These are phyloP conservation scores for Sinodicranocentrus sp. DNA, from an alignment of 2,888 invertebrate species.

Conservation along the genomic window DNA sequence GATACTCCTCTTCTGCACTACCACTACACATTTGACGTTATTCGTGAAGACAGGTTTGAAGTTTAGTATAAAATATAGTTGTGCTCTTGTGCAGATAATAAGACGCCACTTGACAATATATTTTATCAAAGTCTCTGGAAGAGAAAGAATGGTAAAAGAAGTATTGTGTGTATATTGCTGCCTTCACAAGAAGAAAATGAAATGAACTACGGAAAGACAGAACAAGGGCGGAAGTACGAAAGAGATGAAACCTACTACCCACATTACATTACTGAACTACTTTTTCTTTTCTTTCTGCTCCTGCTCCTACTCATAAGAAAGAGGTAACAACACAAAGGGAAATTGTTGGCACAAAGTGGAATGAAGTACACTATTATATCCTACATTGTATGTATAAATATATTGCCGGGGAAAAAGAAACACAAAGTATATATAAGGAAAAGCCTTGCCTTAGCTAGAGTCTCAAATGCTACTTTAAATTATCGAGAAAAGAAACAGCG, in stretches of 20 bases:
- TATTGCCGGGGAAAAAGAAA: not conserved
- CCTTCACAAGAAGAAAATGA: conserved; percentile 13
- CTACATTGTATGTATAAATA: not conserved
- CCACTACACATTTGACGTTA: conserved; percentile 26
- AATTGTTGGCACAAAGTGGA: conserved; percentile 38
- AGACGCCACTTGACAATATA: conserved; percentile 14
- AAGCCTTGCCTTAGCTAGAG: too few species aligned
- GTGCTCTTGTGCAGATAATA: conserved; percentile 1
- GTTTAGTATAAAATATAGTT: conserved; percentile 30
- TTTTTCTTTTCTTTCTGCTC: conserved; percentile 19
- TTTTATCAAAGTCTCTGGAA: not conserved
- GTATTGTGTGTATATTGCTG: not conserved
- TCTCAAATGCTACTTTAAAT: conserved; percentile 41
- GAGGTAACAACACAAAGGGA: conserved; percentile 23
- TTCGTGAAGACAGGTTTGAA: conserved; percentile 35
- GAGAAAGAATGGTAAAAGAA: not conserved
- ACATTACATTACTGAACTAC: conserved; percentile 53
- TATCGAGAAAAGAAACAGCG: conserved; percentile 34
- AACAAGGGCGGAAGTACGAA: conserved; percentile 35
- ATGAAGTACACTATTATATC: not conserved
- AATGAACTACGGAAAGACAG: conserved; percentile 42
- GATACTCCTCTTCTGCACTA: not conserved
- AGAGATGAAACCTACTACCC: conserved; percentile 4
- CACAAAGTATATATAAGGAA: too few species aligned
- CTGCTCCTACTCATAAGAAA: not conserved